Conservation (phyloP, 1,140 invertebrate species). For the Bradynema listronoti region DNA sequence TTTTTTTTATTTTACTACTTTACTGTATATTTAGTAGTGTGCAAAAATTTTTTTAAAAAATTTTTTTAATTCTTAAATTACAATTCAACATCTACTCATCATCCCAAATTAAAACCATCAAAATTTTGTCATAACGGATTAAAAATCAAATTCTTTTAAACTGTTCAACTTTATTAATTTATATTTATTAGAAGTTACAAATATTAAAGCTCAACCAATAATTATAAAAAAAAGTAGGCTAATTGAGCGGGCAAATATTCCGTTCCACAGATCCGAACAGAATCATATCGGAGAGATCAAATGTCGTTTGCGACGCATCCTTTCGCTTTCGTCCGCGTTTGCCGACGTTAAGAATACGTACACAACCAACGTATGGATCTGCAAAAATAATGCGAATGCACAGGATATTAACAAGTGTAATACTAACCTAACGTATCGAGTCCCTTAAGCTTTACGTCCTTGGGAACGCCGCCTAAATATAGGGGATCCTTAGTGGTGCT, state of each 20-base stretch:
- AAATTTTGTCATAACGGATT: no score
- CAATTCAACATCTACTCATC: no score
- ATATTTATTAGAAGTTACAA: no score
- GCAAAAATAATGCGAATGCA: background rate
- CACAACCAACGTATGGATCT: constrained; percentile 44
- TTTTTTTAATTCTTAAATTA: no score
- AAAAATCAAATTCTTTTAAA: no score
- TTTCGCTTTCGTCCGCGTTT: constrained; percentile 31
- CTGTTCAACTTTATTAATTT: no score
- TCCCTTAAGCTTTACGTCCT: constrained; percentile 51
- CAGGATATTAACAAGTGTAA: background rate
- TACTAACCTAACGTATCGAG: constrained; percentile 40
- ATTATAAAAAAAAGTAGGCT: constrained; percentile 7
- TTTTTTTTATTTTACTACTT: no score
- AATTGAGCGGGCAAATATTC: constrained; percentile 36
- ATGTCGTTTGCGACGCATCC: background rate
- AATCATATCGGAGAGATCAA: constrained; percentile 28
- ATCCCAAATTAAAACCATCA: no score
- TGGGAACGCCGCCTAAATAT: constrained; percentile 78
- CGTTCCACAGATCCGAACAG: constrained; percentile 33
- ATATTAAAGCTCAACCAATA: no score
- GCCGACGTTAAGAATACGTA: constrained; percentile 36
- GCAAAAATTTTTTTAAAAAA: no score
- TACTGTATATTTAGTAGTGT: no score
- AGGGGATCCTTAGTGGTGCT: constrained; percentile 77